These are phyloP conservation scores for Papilio gigon DNA, from an alignment of 2,888 invertebrate genomes.

Conservation along the genomic window DNA sequence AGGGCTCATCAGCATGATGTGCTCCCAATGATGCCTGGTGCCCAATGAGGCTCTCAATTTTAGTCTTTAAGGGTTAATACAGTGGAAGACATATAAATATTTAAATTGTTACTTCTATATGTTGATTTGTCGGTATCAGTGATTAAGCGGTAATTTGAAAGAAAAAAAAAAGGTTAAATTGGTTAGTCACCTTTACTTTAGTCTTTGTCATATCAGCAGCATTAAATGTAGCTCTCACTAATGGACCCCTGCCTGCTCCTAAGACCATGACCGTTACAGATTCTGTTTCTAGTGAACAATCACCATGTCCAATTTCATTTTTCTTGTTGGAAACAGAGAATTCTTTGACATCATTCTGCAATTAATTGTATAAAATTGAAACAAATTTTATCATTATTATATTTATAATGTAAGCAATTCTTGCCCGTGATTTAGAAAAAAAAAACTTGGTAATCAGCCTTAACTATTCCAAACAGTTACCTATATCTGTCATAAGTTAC, in stretches of 20 bases:
- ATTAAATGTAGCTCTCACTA: constrained; percentile 93
- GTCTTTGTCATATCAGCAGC: constrained; percentile 89
- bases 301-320: constrained; percentile 46
- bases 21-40: too few species aligned
- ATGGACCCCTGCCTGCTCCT: constrained; percentile 97
- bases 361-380: constrained; percentile 1
- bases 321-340: constrained; percentile 37
- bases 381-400: too few species aligned
- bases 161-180: neutral
- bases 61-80: neutral
- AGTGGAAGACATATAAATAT: neutral
- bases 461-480: too few species aligned
- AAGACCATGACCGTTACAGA: constrained; percentile 90
- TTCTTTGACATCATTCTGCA: constrained; percentile 42
- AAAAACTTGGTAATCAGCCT: too few species aligned
- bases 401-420: too few species aligned
- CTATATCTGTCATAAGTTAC: too few species aligned
- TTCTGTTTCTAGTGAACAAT: constrained; percentile 57
- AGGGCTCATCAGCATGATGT: too few species aligned
- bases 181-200: constrained; percentile 83
- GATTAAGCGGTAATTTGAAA: too few species aligned
- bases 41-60: too few species aligned
- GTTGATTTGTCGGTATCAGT: too few species aligned
- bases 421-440: too few species aligned
- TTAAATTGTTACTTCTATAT: too few species aligned